Evolutionary conservation across 2,113 vertebrate genomes (phyloP).

Genomic region (Isichthys henryi): DNA sequence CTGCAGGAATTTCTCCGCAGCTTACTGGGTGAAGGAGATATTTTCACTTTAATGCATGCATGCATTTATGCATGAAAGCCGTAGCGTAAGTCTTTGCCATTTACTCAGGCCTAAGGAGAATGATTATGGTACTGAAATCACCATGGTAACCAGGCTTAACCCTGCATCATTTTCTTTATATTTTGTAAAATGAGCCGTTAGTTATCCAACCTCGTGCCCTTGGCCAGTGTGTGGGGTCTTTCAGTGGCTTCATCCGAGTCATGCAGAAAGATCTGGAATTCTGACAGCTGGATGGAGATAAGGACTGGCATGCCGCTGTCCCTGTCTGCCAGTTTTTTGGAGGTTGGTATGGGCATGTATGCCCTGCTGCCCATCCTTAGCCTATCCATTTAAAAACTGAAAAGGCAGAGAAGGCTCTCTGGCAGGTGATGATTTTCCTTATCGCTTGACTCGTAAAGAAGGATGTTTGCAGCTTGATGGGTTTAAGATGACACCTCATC

Average conservation of each 20-base stretch:
- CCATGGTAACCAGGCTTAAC: not conserved
- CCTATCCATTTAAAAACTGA: not conserved
- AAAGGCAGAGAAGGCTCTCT: not conserved
- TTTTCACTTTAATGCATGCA: not conserved
- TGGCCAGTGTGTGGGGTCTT: not conserved
- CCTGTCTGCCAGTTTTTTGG: not conserved
- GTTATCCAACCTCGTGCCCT: not conserved
- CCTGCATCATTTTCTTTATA: not conserved
- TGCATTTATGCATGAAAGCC: not conserved
- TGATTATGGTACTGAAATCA: not conserved
- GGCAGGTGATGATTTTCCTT: not conserved
- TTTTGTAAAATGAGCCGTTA: not conserved
- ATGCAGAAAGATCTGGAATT: not conserved
- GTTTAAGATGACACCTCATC: not conserved
- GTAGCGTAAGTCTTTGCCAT: not conserved
- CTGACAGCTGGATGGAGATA: not conserved
- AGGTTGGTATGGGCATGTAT: not conserved
- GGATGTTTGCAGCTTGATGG: not conserved
- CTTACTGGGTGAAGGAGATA: not conserved
- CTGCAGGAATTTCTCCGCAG: not conserved
- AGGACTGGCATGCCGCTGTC: not conserved
- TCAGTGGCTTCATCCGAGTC: not conserved
- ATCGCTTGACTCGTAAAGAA: not conserved
- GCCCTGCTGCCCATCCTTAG: not conserved
- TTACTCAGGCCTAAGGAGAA: not conserved